Evolutionary conservation across 2,797 vertebrate genomes (phyloP), one percentile per base, ranked within the genome.

Genomic region (Arctocebus calabarensis): DNA sequence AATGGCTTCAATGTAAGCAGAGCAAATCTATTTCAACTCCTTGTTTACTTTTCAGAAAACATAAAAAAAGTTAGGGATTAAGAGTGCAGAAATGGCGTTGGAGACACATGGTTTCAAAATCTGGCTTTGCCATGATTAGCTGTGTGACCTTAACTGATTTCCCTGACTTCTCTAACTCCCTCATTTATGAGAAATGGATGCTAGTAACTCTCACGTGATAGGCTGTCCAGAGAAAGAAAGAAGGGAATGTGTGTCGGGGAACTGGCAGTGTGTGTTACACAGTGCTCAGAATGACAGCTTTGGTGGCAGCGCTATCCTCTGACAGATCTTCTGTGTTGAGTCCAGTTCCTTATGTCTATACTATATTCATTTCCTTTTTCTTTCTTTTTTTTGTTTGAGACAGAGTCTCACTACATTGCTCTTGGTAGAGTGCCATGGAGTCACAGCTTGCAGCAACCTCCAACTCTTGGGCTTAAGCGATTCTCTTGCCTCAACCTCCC

Each of bases 41-140:
- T 32, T 83, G 48, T 74, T 73, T 93, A 32, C 34, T 45, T 88
- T 77, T 37, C 57, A 90, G 52, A 88, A 92, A 83, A 82, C 17
- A 66, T 74, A 88, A 20, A 19, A 1, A 66, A 61, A 71, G 43
- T 92, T 71, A 77, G 25, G 52, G 37, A 57, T 27, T 45, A 48
- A 83, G 55, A 64, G n/a, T 68, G 8, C 10, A 88, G 71, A 81
- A 85, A 34, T 37, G 37, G 2, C 17, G 23, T 32, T 64, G 52
- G 10, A 84, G 23, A 45, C 52, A 66, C 16, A 52, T 13, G 23
- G 25, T 57, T 61, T 88, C 29, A 40, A 84, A 88, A 79, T 40
- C 25, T 88, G 78, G 34, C 32, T 91, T 88, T 84, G 43, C 34
- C 12, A 32, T 64, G 73, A 5, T 70, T 74, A 79, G 11, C 68